A percentile compares a stretch with the other conserved stretches of the same genome.
These are phyloP conservation scores for Dyspetes luteomarginatus DNA, from an alignment of 2,888 invertebrate genomes.

Conservation along the genomic window DNA sequence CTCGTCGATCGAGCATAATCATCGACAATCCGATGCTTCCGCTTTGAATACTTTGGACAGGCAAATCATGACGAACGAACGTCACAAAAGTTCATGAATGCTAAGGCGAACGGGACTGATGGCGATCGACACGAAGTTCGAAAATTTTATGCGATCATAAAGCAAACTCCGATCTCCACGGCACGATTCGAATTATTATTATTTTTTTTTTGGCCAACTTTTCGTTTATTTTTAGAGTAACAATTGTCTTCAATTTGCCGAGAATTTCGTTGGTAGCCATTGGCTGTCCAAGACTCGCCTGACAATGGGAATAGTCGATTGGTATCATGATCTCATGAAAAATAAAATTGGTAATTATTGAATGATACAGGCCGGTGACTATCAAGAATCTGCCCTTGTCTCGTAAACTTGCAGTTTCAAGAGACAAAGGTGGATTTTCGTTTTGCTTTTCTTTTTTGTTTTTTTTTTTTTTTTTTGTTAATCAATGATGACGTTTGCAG, in stretches of 20 bases:
- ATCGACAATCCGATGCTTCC: conserved; percentile 1
- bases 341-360: conserved; percentile 76
- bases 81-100: no score
- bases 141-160: no score
- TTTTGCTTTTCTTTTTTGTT: no score
- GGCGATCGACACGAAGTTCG: no score
- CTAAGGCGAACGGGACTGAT: no score
- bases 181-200: no score
- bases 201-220: neutral
- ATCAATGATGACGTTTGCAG: conserved; percentile 82
- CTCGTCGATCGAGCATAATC: neutral
- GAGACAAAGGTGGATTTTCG: neutral
- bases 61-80: no score
- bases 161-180: no score
- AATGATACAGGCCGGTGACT: neutral
- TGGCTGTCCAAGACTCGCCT: neutral
- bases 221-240: conserved; percentile 1
- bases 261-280: conserved; percentile 14
- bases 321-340: conserved; percentile 77
- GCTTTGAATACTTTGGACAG: no score
- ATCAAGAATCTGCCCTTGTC: neutral
- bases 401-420: neutral
- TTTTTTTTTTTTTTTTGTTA: neutral
- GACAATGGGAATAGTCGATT: conserved; percentile 78
- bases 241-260: conserved; percentile 62